Evolutionary conservation across 2,888 invertebrate genomes (phyloP), one percentile per base, ranked within the genome.

Genomic region (Pyrgus malvae): DNA sequence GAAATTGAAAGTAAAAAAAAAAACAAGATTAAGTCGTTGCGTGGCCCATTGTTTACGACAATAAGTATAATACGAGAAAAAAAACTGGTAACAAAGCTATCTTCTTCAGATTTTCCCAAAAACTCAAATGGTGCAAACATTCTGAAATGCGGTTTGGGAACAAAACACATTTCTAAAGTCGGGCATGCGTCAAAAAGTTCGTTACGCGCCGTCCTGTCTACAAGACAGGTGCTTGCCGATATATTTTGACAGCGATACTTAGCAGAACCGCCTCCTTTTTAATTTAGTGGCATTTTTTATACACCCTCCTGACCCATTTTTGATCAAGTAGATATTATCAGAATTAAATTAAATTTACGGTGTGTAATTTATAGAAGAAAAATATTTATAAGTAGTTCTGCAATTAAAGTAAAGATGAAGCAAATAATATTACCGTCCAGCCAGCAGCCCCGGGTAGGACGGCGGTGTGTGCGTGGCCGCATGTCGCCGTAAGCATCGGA

Each of bases 231-330:
- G 89, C 62, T 76, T 67, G 73, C 77, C 74, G 79, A 80, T 90
- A 80, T 90, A 86, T 90, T 89, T 89, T 88, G 89, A 90, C 88
- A 87, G 83, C 76, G 79, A 81, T 82, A 86, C 78, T 89, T 87
- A 89, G 85, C 83, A 83, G 84, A 86, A 83, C 82, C 84, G 75
- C 84, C 84, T 78, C 74, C 78, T 79, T 83, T 64, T 76, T 76
- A 70, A 79, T 82, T 82, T 80, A 77, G 78, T 74, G 76, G 74
- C 70, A 58, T 67, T 78, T 82, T 82, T 79, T 78, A 66, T 66
- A 54, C 65, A 74, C 66, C 74, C 72, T 76, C 76, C 80, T 85
- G 86, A 83, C 84, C 84, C 80, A 83, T 79, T 84, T 85, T 70
- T 64, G 65, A 78, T 70, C 60, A 8, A 69, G 69, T 67, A 58